These are phyloP conservation scores for Okapia johnstoni DNA, from an alignment of 2,113 vertebrate species.

Conservation along the genomic window DNA sequence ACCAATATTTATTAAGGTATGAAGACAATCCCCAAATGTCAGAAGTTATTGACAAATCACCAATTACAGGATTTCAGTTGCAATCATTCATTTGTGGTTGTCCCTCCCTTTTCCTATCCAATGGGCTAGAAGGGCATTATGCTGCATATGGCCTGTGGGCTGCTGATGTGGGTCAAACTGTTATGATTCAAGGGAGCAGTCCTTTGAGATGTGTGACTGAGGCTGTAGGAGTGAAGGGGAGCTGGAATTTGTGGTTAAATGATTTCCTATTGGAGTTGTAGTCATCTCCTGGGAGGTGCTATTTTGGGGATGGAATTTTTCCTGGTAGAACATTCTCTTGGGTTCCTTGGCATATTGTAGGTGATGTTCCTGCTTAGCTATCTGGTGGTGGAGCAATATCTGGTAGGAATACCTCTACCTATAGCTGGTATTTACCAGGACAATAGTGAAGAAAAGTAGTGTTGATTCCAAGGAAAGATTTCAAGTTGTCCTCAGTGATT, in stretches of 20 bases:
- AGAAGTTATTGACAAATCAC: constrained; percentile 56
- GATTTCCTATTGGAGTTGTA: constrained; percentile 52
- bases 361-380: neutral
- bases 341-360: constrained; percentile 26
- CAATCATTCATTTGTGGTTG: constrained; percentile 2
- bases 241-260: constrained; percentile 69
- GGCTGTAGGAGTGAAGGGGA: constrained; percentile 64
- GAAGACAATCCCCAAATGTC: constrained; percentile 3
- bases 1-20: neutral
- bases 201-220: constrained; percentile 53
- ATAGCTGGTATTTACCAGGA: neutral
- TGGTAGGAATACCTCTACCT: neutral
- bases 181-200: constrained; percentile 49
- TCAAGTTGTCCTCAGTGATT: neutral
- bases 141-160: constrained; percentile 56
- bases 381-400: neutral
- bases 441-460: neutral
- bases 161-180: constrained; percentile 62
- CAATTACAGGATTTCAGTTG: constrained; percentile 59
- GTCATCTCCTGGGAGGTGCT: constrained; percentile 70
- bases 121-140: constrained; percentile 2
- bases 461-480: neutral
- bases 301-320: constrained; percentile 53
- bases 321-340: constrained; percentile 42
- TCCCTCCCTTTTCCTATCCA: constrained; percentile 52